Evolutionary conservation across 2,113 vertebrate genomes (phyloP), one percentile per base, ranked within the genome.

Genomic region (Plectropomus leopardus): DNA sequence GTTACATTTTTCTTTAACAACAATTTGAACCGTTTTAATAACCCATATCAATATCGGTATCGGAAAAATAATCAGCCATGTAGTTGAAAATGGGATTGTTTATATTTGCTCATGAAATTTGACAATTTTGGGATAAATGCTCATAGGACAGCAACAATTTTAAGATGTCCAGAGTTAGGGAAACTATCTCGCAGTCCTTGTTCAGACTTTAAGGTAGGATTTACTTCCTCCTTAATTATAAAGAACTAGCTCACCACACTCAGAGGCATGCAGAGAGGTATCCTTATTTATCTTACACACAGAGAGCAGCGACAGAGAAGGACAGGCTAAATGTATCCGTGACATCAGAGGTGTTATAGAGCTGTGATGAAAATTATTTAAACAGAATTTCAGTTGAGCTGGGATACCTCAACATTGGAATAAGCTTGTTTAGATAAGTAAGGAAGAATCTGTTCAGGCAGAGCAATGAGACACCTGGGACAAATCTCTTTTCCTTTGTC

Each of bases 401-500:
- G 17, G 36, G 30, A 61, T 16, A 48, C 13, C 55, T 64, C 45
- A 40, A 36, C 11, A 1, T 59, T 60, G 40, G 34, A 32, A 57
- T 57, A 34, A 74, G 34, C 24, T 59, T 54, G 44, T 50, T 36
- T 32, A 13, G 3, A 48, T 60, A 54, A 30, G 60, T 23, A 21
- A 66, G 10, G 60, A 85, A 77, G 47, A 65, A 55, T 10, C 16
- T 9, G 47, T 15, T 21, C 13, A 53, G 58, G 9, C 34, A 7
- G 34, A 72, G 10, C 15, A 50, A 42, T 63, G 28, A 30, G 14
- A 51, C 42, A 58, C 5, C 19, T 7, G 65, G 51, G 23, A 72
- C 17, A 48, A 63, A 76, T 67, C 40, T 66, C 28, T 47, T 70
- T n/a, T 60, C 19, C 36, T 69, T 80, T 78, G 44, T 81, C 60